Evolutionary conservation across 1,140 invertebrate species (phyloP).

Genomic region (Drosophila varians): DNA sequence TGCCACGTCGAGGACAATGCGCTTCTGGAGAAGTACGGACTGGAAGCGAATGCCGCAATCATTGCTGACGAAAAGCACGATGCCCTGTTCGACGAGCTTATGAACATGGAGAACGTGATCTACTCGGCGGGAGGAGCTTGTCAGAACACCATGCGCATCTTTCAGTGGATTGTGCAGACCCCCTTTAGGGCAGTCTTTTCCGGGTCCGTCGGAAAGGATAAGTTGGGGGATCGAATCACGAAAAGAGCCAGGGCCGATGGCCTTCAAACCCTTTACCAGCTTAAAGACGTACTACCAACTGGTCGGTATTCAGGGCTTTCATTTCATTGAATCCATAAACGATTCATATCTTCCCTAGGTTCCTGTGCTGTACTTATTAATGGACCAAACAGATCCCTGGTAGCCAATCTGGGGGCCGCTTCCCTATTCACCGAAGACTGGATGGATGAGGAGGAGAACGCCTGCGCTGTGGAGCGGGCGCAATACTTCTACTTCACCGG

Average conservation of each 20-base stretch:
- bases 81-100: conserved; percentile 85
- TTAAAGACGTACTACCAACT: conserved; percentile 90
- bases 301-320: neutral
- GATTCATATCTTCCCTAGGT: conserved; percentile 84
- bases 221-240: conserved; percentile 93
- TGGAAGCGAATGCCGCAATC: conserved; percentile 96
- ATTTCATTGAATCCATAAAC: too few species aligned
- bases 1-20: conserved; percentile 24
- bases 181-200: conserved; percentile 93
- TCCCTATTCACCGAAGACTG: conserved; percentile 44
- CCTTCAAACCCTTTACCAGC: conserved; percentile 93
- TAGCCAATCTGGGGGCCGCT: conserved; percentile 66
- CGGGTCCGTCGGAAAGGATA: conserved; percentile 97
- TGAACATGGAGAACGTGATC: conserved; percentile 90
- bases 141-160: conserved; percentile 95
- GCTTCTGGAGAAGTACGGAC: conserved; percentile 90
- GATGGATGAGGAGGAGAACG: conserved; percentile 48
- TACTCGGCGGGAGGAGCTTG: conserved; percentile 96
- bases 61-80: conserved; percentile 95
- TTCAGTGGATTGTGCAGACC: conserved; percentile 95
- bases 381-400: conserved; percentile 43
- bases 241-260: conserved; percentile 92
- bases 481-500: conserved; percentile 55
- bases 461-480: conserved; percentile 41
- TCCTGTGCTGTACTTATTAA: conserved; percentile 93